These are phyloP conservation scores for Megamerina dolium DNA, from an alignment of 2,888 invertebrate genomes.

Conservation along the genomic window DNA sequence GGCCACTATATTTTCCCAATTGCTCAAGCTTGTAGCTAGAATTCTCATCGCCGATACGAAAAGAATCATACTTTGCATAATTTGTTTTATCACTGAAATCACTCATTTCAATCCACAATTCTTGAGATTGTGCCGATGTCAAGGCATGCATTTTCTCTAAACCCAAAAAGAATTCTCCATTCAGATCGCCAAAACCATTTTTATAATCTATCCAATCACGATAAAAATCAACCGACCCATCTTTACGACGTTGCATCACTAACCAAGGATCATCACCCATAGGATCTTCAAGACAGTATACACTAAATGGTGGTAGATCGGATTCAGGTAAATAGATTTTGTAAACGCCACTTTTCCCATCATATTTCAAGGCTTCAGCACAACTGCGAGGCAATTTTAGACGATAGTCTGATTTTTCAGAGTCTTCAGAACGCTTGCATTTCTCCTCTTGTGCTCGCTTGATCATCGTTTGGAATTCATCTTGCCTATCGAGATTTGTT, in stretches of 20 bases:
- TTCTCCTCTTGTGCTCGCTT: no score
- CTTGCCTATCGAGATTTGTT: no score
- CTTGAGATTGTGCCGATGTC: not conserved
- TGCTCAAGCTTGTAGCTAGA: not conserved
- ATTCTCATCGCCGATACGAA: not conserved
- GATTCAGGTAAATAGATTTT: not conserved
- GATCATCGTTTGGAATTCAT: no score
- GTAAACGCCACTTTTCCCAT: not conserved
- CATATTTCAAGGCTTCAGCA: no score
- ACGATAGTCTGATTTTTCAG: no score
- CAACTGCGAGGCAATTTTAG: no score
- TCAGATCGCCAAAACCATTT: not conserved
- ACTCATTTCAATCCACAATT: not conserved
- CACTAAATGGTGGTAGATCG: not conserved
- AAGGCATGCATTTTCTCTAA: not conserved
- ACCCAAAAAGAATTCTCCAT: not conserved
- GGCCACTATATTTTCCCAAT: not conserved
- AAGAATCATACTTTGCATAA: not conserved
- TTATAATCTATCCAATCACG: not conserved
- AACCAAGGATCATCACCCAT: not conserved
- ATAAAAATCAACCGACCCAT: not conserved
- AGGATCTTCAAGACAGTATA: not conserved
- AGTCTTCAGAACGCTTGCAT: no score
- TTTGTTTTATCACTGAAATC: not conserved
- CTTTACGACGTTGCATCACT: constrained; percentile 1